Conservation (phyloP, 2,113 vertebrate species). For the Sylvietta virens region DNA sequence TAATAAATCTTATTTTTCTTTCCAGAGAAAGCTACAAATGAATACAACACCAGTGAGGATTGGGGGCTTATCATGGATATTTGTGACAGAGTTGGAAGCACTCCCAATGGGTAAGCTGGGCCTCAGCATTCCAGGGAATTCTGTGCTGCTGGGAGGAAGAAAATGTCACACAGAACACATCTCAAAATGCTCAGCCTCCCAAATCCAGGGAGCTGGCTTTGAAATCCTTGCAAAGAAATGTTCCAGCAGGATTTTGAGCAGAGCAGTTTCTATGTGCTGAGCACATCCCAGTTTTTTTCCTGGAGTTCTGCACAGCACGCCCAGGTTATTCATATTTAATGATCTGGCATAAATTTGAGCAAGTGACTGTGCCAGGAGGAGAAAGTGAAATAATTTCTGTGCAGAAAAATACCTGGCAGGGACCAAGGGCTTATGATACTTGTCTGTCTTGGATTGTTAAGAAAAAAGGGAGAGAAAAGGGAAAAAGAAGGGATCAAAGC, state of each 20-base stretch:
- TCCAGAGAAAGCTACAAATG: constrained; percentile 94
- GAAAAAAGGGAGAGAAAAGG: not conserved
- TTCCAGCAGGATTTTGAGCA: not conserved
- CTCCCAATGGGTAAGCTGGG: constrained; percentile 84
- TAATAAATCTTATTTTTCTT: not conserved
- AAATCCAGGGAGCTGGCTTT: not conserved
- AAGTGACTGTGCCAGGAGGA: not conserved
- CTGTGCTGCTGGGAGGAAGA: rapidly evolving
- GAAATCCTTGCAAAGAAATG: not conserved
- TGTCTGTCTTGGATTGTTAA: not conserved
- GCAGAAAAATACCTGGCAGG: not conserved
- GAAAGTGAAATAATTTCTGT: not conserved
- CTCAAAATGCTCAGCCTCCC: not conserved
- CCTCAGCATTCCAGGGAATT: not conserved
- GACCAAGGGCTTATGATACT: rapidly evolving
- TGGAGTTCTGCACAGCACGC: not conserved
- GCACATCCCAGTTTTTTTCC: not conserved
- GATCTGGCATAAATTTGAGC: not conserved
- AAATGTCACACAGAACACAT: not conserved
- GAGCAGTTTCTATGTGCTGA: not conserved
- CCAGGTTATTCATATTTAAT: not conserved
- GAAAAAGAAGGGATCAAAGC: not conserved
- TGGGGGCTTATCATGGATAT: constrained; percentile 98
- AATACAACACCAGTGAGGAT: constrained; percentile 90
- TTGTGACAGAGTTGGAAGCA: constrained; percentile 90